Base-by-base conservation (phyloP, 2,888 invertebrate species). In the Teleiodes luculella region DNA sequence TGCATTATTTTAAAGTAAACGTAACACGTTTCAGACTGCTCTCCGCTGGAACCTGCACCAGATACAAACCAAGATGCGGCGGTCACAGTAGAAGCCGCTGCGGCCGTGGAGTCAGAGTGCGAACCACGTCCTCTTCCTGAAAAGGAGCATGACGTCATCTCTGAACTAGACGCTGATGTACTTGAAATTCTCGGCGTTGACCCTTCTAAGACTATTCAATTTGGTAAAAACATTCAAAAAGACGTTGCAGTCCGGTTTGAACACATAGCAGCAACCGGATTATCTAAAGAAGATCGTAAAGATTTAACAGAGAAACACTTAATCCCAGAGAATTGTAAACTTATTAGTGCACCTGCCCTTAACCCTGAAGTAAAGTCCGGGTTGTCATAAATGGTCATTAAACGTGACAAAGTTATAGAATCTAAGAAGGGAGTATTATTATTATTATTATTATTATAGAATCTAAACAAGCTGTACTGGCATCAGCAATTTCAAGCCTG, bases 301-400 rank as follows among this genome's bases (percentile, higher is more conserved):
- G 62, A 64, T 16, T 46, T 66, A 0, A 14, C 50, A 0, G 55
- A 59, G 1, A 62, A 57, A 53, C 61, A 67, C 50, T 28, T 59
- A 11, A 30, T 54, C 0, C 64, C 66, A 4, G 46, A 13, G 3
- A 67, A 68, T 41, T 62, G 63, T 20, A 54, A 33, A 13, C 14
- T 55, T 0, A 62, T 68, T 4, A 60, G 51, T 10, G 58, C 67
- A 5, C 67, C 68, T 1, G 20, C 20, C n/a, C 24, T 66, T 0
- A 68, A 70, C 45, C 49, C 58, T 0, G 67, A 68, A 47, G 52
- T 65, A 10, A 61, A 59, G 35, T 62, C 59, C 0, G 63, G 64
- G 0, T 18, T 66, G 1, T 48, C 64, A 1, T 63, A 65, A n/a
- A 1, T 20, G 0, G 37, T 61, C 0, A 11, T 56, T 0, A 65